Base-by-base conservation (phyloP, 2,888 invertebrate genomes). In the Sinodicranocentrus sp. region DNA sequence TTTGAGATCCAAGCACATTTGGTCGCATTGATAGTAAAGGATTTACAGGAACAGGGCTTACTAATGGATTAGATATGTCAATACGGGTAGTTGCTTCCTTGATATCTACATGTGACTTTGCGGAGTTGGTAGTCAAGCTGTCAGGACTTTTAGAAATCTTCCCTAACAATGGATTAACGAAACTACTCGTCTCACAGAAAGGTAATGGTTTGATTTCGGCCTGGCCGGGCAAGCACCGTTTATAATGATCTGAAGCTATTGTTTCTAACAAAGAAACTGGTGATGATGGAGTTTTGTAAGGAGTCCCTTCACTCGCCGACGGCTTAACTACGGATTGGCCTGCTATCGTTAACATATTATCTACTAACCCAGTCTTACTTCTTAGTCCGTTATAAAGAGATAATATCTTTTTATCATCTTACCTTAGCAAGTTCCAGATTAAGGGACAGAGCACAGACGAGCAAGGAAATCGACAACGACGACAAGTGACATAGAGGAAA, bases 341-440 rank as follows among this genome's bases (percentile, higher is more conserved):
- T 63, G 48, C 25, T 63, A 57, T 21, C 33, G 33, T 6, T 33
- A 26, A 63, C 59, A 26, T 28, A 10, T 79, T 63, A 23, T 71
- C 79, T 79, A 79, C 61, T 79, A 39, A 17, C 68, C 77, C 68
- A 79, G 43, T 78, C 61, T 78, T 71, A 52, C 48, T 48, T n/a
- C n/a, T n/a, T 52, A 78, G 13, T 59, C 43, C 68, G 25, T 59
- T 70, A 33, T 19, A 19, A 26, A 39, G 17, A 70, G 13, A 8
- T 15, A 59, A 75, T 61, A 78, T 44, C 13, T 79, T 33, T 6
- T 63, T 68, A 65, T 25, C 39, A 79, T 80, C 84, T 84, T 84
- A 84, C 84, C 84, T 84, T 84, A 84, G 79, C 84, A 79, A 84
- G 70, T 59, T 44, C 23, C 52, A 78, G 21, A 25, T 43, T 39